Percentiles rank a stretch among this genome's conserved stretches.
Conservation (phyloP, 1,140 invertebrate species). For the Zophobas morio region DNA sequence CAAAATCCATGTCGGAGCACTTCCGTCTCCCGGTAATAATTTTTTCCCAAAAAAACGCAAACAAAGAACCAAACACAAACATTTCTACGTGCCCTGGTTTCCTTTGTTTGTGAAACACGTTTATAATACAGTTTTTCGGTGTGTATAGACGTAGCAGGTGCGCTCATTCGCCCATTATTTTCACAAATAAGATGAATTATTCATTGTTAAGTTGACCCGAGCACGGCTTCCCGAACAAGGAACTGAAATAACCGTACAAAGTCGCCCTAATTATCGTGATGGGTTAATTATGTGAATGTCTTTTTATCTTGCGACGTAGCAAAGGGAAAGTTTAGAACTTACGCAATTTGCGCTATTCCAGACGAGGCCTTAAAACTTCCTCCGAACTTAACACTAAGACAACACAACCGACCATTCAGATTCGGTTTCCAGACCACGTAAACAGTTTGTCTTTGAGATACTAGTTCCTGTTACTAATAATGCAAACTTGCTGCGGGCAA, state of each 20-base stretch:
- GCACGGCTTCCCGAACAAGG: no score
- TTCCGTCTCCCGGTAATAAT: not conserved
- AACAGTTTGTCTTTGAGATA: slow-evolving; percentile 29
- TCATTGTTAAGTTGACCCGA: not conserved
- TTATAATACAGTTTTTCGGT: not conserved
- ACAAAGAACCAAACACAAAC: not conserved
- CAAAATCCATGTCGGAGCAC: no score
- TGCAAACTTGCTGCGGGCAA: not conserved
- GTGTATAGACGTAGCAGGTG: not conserved
- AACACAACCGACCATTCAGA: slow-evolving; percentile 33
- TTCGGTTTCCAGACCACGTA: slow-evolving; percentile 27
- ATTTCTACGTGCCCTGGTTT: not conserved
- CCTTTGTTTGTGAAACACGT: not conserved
- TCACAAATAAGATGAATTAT: not conserved
- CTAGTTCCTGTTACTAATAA: slow-evolving; percentile 30
- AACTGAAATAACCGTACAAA: no score
- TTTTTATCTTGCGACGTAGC: slow-evolving; percentile 2
- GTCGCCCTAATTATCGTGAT: not conserved
- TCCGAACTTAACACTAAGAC: slow-evolving; percentile 25
- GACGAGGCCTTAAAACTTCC: slow-evolving; percentile 22
- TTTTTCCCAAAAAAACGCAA: not conserved
- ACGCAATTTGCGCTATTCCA: slow-evolving; percentile 24
- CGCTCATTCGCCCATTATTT: not conserved
- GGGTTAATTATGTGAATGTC: slow-evolving; percentile 2
- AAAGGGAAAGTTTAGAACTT: slow-evolving; percentile 20